Base-by-base conservation (phyloP, 53 echinoderm and acorn worm species). In the Luidia sarsii region DNA sequence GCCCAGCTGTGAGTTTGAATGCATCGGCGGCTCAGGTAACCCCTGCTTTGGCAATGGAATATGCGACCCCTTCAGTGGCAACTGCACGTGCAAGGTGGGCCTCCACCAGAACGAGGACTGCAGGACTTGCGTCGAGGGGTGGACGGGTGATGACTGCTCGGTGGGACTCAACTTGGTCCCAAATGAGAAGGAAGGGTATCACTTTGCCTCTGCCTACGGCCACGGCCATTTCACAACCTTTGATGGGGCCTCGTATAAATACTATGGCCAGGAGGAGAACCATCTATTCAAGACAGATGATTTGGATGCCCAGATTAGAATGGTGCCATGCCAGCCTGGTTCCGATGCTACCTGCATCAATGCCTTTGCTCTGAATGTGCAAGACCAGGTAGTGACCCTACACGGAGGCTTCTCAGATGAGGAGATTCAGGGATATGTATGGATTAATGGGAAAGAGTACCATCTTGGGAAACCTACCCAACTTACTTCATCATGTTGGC, bases 141-240 rank as follows among this genome's bases (percentile, higher is more conserved):
- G 86, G 80, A 72, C 75, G 24, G 94, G 94, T 32, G 79, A 54
- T 45, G 94, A 91, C 70, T 94, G 94, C 45, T 91, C 94, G 3
- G 83, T 94, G 39, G 87, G 73, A 33, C 67, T 79, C 15, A 64
- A 55, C 41, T 57, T 45, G 18, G 36, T 67, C 1, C 55, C 82
- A 8, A 72, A 80, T 68, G 57, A 70, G 43, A 41, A 46, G 21
- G 64, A 70, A 30, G 88, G 79, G n/a, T 82, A 60, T 32, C 72
- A 83, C 45, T 85, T 52, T 53, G 91, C 52, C 15, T 65, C 71
- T 60, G 79, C 86, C 15, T 94, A 91, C 59, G 94, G 94, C 0
- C 86, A 79, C 11, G 94, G 94, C 49, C 91, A 91, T 38, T 88
- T 94, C 48, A 89, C 83, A 10, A 94, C 94, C 23, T 94, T 91